Conservation (phyloP, 2,888 invertebrate genomes). For the Gryllus longicercus region DNA sequence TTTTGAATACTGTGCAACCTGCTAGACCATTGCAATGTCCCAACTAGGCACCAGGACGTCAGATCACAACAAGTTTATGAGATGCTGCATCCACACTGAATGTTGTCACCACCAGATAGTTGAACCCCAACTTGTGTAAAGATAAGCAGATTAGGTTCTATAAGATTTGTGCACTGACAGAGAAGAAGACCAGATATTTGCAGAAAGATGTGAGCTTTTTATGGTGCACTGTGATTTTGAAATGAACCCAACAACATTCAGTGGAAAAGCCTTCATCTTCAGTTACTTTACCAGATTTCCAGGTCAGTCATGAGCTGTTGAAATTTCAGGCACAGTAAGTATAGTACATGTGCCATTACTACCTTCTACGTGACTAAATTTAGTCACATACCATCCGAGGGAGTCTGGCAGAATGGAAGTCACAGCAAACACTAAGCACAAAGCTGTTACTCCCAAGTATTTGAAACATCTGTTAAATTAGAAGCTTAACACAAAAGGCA, state of each 20-base stretch:
- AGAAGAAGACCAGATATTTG: not conserved
- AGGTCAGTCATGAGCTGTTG: constrained; percentile 24
- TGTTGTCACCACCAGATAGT: constrained; percentile 31
- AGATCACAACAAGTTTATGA: not conserved
- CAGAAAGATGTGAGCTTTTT: not conserved
- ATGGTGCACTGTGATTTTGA: constrained; percentile 7
- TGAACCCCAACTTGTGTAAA: not conserved
- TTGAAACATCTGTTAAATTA: not conserved
- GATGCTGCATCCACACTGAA: constrained; percentile 33
- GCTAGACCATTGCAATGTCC: constrained; percentile 21
- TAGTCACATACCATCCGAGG: not conserved
- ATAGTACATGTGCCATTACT: not conserved
- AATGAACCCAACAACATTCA: constrained; percentile 33
- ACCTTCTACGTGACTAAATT: not conserved
- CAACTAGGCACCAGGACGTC: constrained; percentile 19
- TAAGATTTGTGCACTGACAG: not conserved
- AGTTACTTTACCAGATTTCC: constrained; percentile 25
- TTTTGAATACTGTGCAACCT: not conserved
- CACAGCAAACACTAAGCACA: not conserved
- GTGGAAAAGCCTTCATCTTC: constrained; percentile 21
- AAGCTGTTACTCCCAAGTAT: not conserved
- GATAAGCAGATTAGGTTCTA: not conserved
- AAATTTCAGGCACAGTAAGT: constrained; percentile 27
- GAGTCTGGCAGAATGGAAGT: constrained; percentile 7
- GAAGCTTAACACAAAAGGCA: not conserved